Conservation (phyloP, 2,797 vertebrate species). For the Falco rusticolus region DNA sequence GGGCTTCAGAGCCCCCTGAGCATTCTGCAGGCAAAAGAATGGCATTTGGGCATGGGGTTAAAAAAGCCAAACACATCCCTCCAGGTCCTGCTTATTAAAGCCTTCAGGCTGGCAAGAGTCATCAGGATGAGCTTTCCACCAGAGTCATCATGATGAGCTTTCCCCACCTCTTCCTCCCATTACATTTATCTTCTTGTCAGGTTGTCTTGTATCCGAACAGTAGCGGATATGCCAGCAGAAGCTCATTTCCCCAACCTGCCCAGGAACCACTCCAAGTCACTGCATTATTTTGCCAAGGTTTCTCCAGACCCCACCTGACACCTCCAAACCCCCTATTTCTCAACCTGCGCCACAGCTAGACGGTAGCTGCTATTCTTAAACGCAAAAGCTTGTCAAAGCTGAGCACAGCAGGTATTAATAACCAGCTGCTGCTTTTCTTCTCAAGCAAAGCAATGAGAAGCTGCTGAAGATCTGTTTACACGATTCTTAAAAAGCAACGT, state of each 20-base stretch:
- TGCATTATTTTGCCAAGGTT: background rate
- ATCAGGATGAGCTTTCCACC: background rate
- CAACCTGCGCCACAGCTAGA: background rate
- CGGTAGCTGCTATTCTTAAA: background rate
- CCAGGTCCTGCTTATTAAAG: background rate
- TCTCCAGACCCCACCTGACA: background rate
- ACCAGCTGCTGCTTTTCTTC: conserved; percentile 31
- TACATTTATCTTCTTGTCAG: conserved; percentile 14
- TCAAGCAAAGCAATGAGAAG: background rate
- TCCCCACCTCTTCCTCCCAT: background rate
- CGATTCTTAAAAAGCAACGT: conserved; percentile 30
- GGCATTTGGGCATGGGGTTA: background rate
- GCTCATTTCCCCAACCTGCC: background rate
- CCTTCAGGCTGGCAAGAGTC: background rate
- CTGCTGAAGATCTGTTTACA: conserved; percentile 37
- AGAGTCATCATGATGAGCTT: background rate
- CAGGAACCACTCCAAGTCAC: background rate
- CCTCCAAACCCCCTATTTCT: background rate
- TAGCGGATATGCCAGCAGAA: background rate
- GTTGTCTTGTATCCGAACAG: background rate
- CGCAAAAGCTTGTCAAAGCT: background rate
- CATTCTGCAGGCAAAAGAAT: background rate
- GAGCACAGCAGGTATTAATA: conserved; percentile 52
- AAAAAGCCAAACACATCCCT: background rate
- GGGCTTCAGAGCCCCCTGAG: background rate